A percentile compares a stretch with the other conserved stretches of the same genome.
These are phyloP conservation scores for Dynastes hyllus DNA, from an alignment of 2,888 invertebrate species.

Conservation along the genomic window DNA sequence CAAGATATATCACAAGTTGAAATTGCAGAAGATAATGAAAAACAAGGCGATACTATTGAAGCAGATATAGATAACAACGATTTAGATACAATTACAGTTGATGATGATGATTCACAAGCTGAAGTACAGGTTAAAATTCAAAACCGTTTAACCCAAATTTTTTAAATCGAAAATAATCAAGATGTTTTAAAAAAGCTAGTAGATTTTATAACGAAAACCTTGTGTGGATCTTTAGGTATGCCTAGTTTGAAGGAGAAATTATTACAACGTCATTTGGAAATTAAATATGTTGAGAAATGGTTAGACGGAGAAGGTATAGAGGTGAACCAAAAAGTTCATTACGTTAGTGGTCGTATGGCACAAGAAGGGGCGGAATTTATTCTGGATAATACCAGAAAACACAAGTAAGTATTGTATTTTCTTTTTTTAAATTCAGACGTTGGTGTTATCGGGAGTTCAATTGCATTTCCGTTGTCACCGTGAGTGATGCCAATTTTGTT, in stretches of 20 bases:
- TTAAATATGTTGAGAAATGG: conserved; percentile 59
- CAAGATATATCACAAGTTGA: neutral
- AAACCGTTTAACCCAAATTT: no score
- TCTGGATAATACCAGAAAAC: neutral
- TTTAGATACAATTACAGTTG: neutral
- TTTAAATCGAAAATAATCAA: conserved; percentile 12
- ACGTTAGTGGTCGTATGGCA: conserved; percentile 62
- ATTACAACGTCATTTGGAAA: conserved; percentile 57
- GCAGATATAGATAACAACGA: neutral
- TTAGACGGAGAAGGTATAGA: conserved; percentile 50
- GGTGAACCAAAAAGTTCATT: conserved; percentile 53
- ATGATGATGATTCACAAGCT: neutral
- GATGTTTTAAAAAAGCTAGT: conserved; percentile 53
- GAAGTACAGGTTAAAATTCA: neutral
- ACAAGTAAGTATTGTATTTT: neutral
- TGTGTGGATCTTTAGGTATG: conserved; percentile 65
- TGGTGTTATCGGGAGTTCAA: no score
- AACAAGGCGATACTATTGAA: neutral
- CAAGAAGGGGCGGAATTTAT: conserved; percentile 11
- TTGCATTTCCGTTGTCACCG: no score
- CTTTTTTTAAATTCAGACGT: no score
- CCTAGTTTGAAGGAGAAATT: conserved; percentile 64
- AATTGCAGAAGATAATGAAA: neutral
- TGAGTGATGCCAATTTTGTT: neutral
- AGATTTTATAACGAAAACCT: conserved; percentile 62